Percentiles rank a stretch among this genome's conserved stretches.
These are phyloP conservation scores for Kradibia gibbosae DNA, from an alignment of 1,140 invertebrate genomes.

Conservation along the genomic window DNA sequence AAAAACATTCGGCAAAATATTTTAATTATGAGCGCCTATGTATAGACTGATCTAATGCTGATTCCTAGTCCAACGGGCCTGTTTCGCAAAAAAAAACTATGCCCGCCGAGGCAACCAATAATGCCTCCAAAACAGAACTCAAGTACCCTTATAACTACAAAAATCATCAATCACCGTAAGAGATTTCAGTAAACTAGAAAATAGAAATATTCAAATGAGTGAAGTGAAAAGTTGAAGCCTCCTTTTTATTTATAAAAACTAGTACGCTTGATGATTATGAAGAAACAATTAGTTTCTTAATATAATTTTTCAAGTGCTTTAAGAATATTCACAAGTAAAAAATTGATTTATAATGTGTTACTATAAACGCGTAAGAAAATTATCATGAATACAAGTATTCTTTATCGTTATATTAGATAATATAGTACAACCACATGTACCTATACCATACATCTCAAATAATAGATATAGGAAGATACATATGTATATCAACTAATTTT, in stretches of 20 bases:
- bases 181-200: slow-evolving; percentile 30
- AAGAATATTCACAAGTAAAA: not conserved
- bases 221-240: slow-evolving; percentile 16
- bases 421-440: slow-evolving; percentile 42
- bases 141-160: slow-evolving; percentile 32
- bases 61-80: slow-evolving; percentile 69
- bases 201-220: slow-evolving; percentile 13
- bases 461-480: slow-evolving; percentile 39
- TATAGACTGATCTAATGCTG: slow-evolving; percentile 65
- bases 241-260: slow-evolving; percentile 19
- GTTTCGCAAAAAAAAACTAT: slow-evolving; percentile 53
- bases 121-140: slow-evolving; percentile 40
- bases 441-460: slow-evolving; percentile 47
- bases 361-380: not conserved
- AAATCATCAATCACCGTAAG: slow-evolving; percentile 21
- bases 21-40: slow-evolving; percentile 36
- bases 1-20: not conserved
- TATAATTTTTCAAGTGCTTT: not conserved
- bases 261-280: not conserved
- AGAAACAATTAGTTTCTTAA: not conserved
- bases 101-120: slow-evolving; percentile 39
- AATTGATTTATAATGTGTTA: slow-evolving; percentile 21
- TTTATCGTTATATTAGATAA: slow-evolving; percentile 39
- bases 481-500: slow-evolving; percentile 35
- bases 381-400: slow-evolving; percentile 33